Conservation (phyloP, 2,113 vertebrate genomes). For the Meles meles region DNA sequence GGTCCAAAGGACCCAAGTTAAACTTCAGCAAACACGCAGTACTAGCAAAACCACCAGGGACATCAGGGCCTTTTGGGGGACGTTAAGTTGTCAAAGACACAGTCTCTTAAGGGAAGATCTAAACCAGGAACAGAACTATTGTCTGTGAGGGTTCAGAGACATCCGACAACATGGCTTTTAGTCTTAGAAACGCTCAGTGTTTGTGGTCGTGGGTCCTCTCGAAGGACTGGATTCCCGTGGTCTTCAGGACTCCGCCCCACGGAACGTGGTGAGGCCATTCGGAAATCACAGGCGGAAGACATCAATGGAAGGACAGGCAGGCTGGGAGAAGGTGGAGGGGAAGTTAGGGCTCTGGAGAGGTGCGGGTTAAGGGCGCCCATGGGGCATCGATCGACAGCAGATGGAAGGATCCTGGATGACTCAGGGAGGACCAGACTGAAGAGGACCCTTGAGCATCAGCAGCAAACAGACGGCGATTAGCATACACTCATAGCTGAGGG, state of each 20-base stretch:
- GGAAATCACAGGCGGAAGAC: not conserved
- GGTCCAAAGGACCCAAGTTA: not conserved
- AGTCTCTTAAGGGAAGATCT: accelerated
- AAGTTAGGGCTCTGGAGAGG: accelerated
- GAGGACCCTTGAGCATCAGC: accelerated
- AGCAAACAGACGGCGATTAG: accelerated
- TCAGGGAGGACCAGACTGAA: accelerated
- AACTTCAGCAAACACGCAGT: not conserved
- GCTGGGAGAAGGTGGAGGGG: accelerated
- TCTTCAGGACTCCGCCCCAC: accelerated
- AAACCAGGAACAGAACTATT: too few relatives aligned
- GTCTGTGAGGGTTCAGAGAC: not conserved
- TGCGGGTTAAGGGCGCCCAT: accelerated
- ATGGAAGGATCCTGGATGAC: accelerated
- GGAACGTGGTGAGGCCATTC: accelerated
- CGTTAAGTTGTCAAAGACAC: accelerated
- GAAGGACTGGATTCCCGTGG: accelerated
- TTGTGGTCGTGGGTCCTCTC: accelerated
- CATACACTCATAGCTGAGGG: accelerated
- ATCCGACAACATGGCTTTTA: accelerated
- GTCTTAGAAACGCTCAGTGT: not conserved
- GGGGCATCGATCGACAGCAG: accelerated
- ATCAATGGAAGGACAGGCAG: accelerated
- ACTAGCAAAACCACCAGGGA: accelerated
- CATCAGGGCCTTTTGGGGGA: accelerated